Conservation (phyloP, 2,113 vertebrate genomes). For the Clinocottus analis region DNA sequence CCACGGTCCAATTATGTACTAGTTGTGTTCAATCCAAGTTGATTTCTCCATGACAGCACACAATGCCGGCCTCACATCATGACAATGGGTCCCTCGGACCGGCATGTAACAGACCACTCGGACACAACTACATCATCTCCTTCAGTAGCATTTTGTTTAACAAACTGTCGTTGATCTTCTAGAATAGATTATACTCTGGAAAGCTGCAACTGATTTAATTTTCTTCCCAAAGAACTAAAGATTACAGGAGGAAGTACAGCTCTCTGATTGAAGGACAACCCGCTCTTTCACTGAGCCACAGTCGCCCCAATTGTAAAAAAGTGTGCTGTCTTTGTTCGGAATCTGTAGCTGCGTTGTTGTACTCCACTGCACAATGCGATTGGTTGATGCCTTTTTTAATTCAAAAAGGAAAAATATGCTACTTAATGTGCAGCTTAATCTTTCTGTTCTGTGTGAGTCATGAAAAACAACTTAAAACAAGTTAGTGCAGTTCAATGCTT, state of each 20-base stretch:
- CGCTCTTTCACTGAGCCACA: too few species aligned
- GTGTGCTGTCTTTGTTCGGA: too few species aligned
- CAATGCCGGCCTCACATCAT: background rate
- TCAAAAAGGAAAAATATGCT: background rate
- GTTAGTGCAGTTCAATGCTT: too few species aligned
- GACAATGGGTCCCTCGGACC: background rate
- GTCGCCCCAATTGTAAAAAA: too few species aligned
- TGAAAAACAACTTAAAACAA: background rate
- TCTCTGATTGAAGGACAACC: too few species aligned
- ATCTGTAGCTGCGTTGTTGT: too few species aligned
- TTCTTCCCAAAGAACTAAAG: background rate
- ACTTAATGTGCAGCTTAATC: background rate
- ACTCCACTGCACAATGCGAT: too few species aligned
- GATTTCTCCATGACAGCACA: background rate
- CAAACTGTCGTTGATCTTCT: too few species aligned
- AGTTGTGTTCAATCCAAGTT: background rate
- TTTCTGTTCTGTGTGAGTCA: background rate
- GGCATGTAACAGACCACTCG: background rate
- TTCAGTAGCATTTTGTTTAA: too few species aligned
- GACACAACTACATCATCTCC: too few species aligned
- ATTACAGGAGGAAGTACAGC: too few species aligned
- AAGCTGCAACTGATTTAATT: background rate
- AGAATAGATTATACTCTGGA: background rate
- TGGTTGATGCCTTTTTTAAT: too few species aligned
- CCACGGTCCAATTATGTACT: background rate